phyloP scores from a whole-genome alignment of 2,113 vertebrate species.

The Saimiri boliviensis region DNA sequence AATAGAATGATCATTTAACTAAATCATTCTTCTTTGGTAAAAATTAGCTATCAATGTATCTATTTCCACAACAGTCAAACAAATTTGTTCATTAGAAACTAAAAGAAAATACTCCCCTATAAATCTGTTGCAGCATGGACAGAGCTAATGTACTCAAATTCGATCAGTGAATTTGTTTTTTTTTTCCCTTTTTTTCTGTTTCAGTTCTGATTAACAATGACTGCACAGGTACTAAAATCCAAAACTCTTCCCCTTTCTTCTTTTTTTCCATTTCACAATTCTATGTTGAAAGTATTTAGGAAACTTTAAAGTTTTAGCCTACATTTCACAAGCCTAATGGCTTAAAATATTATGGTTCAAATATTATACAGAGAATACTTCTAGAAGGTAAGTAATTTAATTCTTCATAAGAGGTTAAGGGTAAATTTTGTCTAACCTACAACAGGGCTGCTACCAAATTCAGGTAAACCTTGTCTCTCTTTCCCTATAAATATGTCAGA shows the following conservation, averaged over 20 bases:
- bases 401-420: neutral
- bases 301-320: constrained; percentile 13
- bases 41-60: neutral
- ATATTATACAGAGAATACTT: neutral
- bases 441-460: neutral
- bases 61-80: constrained; percentile 24
- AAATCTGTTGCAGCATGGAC: neutral
- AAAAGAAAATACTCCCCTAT: constrained; percentile 1
- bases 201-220: neutral
- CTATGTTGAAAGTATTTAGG: constrained; percentile 25
- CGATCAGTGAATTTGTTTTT: neutral
- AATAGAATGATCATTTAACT: constrained; percentile 23
- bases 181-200: neutral
- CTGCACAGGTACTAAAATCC: neutral
- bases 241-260: neutral
- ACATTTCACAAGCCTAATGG: constrained; percentile 27
- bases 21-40: constrained; percentile 22
- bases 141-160: neutral
- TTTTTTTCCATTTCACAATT: constrained; percentile 36
- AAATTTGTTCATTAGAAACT: neutral
- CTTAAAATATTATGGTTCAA: constrained; percentile 49
- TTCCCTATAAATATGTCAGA: constrained; percentile 52
- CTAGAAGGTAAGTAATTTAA: constrained; percentile 28
- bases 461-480: neutral
- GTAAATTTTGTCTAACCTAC: constrained; percentile 25